Conservation (phyloP, 1,140 invertebrate genomes). For the Brachionus plicatilis region DNA sequence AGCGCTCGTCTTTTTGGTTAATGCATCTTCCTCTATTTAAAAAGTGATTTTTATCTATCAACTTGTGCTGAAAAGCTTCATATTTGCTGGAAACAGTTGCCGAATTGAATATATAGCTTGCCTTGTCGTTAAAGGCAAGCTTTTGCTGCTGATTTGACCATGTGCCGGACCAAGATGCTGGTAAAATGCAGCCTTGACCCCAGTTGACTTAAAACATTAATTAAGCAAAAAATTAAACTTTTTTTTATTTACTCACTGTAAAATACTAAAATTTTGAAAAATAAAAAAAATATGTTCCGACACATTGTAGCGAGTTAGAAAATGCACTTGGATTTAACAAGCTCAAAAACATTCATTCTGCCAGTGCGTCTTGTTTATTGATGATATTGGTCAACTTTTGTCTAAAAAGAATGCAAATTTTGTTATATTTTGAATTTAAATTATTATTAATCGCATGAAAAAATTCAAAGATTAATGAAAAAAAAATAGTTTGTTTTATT, state of each 20-base stretch:
- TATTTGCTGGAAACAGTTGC: neutral
- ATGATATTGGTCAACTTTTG: neutral
- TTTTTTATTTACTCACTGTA: neutral
- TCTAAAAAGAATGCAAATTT: neutral
- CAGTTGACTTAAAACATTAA: neutral
- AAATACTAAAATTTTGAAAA: neutral
- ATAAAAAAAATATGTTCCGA: neutral
- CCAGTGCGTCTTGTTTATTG: neutral
- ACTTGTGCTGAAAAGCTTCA: neutral
- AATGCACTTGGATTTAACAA: neutral
- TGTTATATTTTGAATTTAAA: neutral
- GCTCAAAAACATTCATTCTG: neutral
- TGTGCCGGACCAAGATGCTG: neutral
- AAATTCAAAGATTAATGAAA: neutral
- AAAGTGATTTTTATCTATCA: constrained; percentile 2
- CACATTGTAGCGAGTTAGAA: neutral
- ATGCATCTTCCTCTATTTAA: neutral
- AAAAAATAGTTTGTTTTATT: constrained; percentile 20
- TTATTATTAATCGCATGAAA: neutral
- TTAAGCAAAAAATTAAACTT: neutral
- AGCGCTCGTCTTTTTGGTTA: neutral
- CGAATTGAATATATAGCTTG: neutral
- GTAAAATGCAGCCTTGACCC: neutral
- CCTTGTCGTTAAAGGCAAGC: neutral
- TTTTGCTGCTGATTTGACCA: constrained; percentile 6